Evolutionary conservation across 2,113 vertebrate species (phyloP), one percentile per base, ranked within the genome.

Genomic region (Seriola dumerili): DNA sequence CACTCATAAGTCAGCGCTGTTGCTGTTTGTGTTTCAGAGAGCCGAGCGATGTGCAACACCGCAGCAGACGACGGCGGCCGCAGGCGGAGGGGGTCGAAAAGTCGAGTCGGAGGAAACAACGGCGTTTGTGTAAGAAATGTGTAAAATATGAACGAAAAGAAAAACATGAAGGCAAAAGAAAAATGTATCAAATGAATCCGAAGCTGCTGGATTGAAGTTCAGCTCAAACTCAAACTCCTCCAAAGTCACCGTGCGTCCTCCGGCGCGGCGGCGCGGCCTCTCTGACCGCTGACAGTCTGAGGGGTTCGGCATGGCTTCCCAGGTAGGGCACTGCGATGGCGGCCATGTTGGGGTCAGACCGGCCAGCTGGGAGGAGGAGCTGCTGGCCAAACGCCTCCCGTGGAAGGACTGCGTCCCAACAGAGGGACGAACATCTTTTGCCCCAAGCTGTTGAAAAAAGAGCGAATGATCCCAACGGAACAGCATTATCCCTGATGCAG

Each of bases 261-360:
- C 29, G 0, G 55, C 13, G 40, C 0, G 50, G 68, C 61, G n/a
- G 4, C 57, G 11, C 23, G 50, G 23, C 63, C 36, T 38, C 36
- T 38, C 57, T 21, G 46, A 34, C 44, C 17, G 29, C 50, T 2
- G 55, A 76, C 82, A 86, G 83, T 77, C 46, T 84, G 76, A 71
- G 46, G 44, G 62, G 86, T 90, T 90, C 78, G 36, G 88, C 89
- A 34, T 90, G 82, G 85, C 38, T 88, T 89, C 84, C 63, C 85
- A 90, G 84, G 78, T 87, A 84, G 89, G 88, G 34, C 88, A 65
- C 16, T 36, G 13, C 23, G 76, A 63, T n/a, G 54, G 68, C 63
- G 17, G 48, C 59, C 69, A 46, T 58, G 75, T 64, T 40, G 68
- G 46, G 68, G 73, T 52, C 62, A 2, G 3, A 1, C 1, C 4